Evolutionary conservation across 2,888 invertebrate species (phyloP).

Genomic region (Deilephila elpenor): DNA sequence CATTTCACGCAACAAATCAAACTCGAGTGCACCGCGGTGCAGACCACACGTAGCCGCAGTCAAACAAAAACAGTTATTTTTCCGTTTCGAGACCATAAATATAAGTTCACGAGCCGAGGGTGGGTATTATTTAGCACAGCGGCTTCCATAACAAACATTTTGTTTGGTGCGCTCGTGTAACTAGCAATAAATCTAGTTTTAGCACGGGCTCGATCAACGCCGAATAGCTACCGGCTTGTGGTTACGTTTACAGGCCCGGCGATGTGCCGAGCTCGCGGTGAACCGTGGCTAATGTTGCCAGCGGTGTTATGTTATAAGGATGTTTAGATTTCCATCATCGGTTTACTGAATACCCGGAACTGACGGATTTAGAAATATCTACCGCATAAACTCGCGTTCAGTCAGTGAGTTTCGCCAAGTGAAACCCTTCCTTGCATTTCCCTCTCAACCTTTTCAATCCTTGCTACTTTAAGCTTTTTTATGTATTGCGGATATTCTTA

Average conservation of each 20-base stretch:
- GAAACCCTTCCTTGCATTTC: too few relatives aligned
- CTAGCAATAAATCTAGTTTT: slow-evolving; percentile 72
- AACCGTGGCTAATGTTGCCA: slow-evolving; percentile 26
- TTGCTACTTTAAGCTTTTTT: too few relatives aligned
- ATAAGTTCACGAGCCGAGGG: slow-evolving; percentile 46
- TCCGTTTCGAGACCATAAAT: slow-evolving; percentile 38
- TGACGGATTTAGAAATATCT: not conserved
- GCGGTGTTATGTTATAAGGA: slow-evolving; percentile 14
- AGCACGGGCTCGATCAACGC: slow-evolving; percentile 67
- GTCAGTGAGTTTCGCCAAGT: too few relatives aligned
- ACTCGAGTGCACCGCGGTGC: slow-evolving; percentile 15
- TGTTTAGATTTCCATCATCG: not conserved
- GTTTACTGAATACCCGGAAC: not conserved
- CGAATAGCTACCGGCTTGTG: slow-evolving; percentile 60
- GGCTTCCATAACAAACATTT: slow-evolving; percentile 54
- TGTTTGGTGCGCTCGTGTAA: slow-evolving; percentile 53
- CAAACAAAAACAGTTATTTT: slow-evolving; percentile 25
- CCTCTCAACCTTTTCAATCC: too few relatives aligned
- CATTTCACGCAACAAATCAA: slow-evolving; percentile 26
- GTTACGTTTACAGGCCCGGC: slow-evolving; percentile 33
- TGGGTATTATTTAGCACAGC: slow-evolving; percentile 52
- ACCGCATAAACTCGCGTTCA: not conserved
- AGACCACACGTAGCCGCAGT: slow-evolving; percentile 20
- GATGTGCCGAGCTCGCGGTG: slow-evolving; percentile 7
- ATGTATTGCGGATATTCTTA: too few relatives aligned